phyloP scores from a whole-genome alignment of 2,888 invertebrate genomes.

The Agonopterix alstromeriana region DNA sequence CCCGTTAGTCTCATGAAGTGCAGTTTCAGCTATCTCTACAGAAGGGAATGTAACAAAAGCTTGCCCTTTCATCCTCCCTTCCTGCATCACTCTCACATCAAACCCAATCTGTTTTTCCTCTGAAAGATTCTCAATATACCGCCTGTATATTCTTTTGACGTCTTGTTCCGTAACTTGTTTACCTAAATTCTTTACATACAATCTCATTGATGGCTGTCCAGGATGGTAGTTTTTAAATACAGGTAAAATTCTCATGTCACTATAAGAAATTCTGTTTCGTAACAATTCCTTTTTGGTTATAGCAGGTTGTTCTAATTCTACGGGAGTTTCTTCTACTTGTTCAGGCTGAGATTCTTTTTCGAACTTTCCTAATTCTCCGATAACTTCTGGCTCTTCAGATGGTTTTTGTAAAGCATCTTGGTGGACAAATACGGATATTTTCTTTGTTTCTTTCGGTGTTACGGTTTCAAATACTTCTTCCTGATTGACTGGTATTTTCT shows the following conservation, averaged over 20 bases:
- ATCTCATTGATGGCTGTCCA: constrained; percentile 86
- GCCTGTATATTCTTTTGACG: constrained; percentile 84
- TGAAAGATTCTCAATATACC: constrained; percentile 71
- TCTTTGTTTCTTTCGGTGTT: constrained; percentile 51
- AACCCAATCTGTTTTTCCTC: constrained; percentile 67
- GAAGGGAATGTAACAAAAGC: constrained; percentile 92
- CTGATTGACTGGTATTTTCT: constrained; percentile 38
- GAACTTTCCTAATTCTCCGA: constrained; percentile 63
- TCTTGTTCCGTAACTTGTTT: constrained; percentile 87
- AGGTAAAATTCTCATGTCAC: constrained; percentile 83
- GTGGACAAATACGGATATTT: constrained; percentile 58
- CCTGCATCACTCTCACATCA: constrained; percentile 91
- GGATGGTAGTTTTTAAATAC: constrained; percentile 91
- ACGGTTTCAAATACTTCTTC: constrained; percentile 60
- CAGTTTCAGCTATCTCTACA: constrained; percentile 81
- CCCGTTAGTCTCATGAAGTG: constrained; percentile 91
- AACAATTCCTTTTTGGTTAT: constrained; percentile 81
- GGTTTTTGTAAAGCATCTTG: constrained; percentile 53
- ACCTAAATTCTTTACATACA: constrained; percentile 95
- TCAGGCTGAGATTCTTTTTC: constrained; percentile 42
- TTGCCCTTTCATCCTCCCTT: constrained; percentile 97
- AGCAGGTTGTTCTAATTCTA: constrained; percentile 43
- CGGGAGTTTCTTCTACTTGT: constrained; percentile 17
- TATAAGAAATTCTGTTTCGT: constrained; percentile 81
- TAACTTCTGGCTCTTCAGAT: constrained; percentile 44